Evolutionary conservation across 2,113 vertebrate genomes (phyloP).

Genomic region (Anolis carolinensis): DNA sequence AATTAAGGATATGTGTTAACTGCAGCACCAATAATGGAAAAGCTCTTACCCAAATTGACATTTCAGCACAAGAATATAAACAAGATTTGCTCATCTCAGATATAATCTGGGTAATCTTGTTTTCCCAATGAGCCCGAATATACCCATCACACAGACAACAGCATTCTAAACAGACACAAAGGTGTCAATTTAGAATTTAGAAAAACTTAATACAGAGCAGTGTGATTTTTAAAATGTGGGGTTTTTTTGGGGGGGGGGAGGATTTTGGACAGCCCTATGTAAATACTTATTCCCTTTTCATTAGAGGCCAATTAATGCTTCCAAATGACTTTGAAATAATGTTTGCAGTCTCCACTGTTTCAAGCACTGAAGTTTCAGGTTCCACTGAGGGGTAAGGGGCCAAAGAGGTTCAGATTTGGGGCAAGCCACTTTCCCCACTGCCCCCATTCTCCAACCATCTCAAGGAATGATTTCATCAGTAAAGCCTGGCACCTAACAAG

Average conservation of each 20-base stretch:
- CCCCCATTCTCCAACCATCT: slow-evolving; percentile 44
- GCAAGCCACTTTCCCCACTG: not conserved
- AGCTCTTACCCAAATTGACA: slow-evolving; percentile 16
- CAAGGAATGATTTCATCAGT: slow-evolving; percentile 40
- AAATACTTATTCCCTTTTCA: slow-evolving; percentile 21
- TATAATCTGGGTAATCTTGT: not conserved
- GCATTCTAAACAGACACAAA: not conserved
- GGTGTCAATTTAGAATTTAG: not conserved
- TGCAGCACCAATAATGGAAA: not conserved
- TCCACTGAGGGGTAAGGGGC: not conserved
- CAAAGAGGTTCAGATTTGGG: not conserved
- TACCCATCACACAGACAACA: not conserved
- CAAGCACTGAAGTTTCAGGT: not conserved
- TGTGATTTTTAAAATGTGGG: not conserved
- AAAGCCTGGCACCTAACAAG: slow-evolving; percentile 23
- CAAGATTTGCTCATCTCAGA: not conserved
- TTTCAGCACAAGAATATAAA: slow-evolving; percentile 19
- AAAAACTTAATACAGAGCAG: not conserved
- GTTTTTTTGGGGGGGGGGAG: not conserved
- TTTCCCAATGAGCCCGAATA: not conserved
- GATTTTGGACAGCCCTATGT: slow-evolving; percentile 10
- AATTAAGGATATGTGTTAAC: not conserved
- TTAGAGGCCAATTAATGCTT: slow-evolving; percentile 25
- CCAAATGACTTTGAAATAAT: slow-evolving; percentile 8
- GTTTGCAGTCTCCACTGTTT: not conserved